A percentile compares a stretch with the other conserved stretches of the same genome.
phyloP scores from a whole-genome alignment of 2,113 vertebrate species.

The Emydocephalus ijimae region DNA sequence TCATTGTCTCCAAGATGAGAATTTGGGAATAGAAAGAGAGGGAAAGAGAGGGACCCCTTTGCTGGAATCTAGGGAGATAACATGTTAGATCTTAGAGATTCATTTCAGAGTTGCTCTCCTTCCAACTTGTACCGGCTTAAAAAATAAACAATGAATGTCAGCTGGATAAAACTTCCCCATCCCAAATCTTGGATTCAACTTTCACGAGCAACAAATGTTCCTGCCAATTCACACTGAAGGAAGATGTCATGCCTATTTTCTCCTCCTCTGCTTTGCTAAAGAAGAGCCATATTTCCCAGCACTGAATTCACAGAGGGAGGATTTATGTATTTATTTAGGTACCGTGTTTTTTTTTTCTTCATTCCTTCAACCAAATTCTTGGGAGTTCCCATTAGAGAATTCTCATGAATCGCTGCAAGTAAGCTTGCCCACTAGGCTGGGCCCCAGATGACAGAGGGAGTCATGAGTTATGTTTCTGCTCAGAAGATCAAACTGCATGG shows the following conservation, averaged over 20 bases:
- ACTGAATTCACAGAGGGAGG: not conserved
- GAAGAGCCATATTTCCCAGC: not conserved
- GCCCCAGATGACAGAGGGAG: not conserved
- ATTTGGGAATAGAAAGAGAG: not conserved
- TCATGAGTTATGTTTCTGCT: not conserved
- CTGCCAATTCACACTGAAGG: fast-evolving
- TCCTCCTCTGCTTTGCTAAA: not conserved
- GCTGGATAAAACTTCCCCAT: conserved; percentile 48
- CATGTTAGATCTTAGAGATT: conserved; percentile 51
- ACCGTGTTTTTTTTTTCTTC: no score
- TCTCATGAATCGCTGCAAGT: not conserved
- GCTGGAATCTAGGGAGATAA: conserved; percentile 60
- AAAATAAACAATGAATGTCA: conserved; percentile 51
- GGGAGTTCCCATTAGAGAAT: fast-evolving
- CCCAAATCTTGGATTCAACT: not conserved
- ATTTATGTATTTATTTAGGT: not conserved
- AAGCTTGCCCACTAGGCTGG: not conserved
- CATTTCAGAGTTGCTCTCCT: conserved; percentile 62
- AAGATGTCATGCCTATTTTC: not conserved
- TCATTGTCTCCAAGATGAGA: not conserved
- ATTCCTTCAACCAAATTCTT: not conserved
- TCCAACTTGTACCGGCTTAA: conserved; percentile 57
- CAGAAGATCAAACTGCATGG: not conserved
- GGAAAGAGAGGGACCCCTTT: conserved; percentile 36
- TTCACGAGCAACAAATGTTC: not conserved